These are phyloP conservation scores for Neelides sp. DNA, from an alignment of 1,140 invertebrate genomes.

Conservation along the genomic window DNA sequence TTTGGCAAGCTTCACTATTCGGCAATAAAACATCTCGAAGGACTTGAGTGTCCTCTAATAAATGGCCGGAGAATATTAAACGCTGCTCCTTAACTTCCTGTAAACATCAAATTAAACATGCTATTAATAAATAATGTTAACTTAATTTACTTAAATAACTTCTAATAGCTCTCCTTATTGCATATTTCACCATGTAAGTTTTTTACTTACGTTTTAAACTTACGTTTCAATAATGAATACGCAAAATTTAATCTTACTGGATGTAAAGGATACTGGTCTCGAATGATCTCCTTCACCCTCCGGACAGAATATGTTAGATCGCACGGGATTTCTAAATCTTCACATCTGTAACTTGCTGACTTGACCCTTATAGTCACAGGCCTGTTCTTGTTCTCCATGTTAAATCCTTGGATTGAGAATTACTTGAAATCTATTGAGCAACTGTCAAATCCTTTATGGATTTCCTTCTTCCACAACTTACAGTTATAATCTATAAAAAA, in stretches of 20 bases:
- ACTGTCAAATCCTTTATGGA: too few species aligned
- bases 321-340: conserved; percentile 24
- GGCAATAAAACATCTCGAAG: conserved; percentile 18
- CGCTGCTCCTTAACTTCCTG: conserved; percentile 26
- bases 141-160: too few species aligned
- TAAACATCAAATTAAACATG: not conserved
- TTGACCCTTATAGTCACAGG: conserved; percentile 18
- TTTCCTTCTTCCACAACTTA: too few species aligned
- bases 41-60: conserved; percentile 25
- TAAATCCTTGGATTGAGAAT: too few species aligned
- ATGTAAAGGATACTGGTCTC: conserved; percentile 15
- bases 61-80: conserved; percentile 28
- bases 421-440: too few species aligned
- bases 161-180: not conserved
- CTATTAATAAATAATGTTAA: not conserved
- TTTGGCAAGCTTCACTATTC: conserved; percentile 5
- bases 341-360: conserved; percentile 22
- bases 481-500: too few species aligned
- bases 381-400: too few species aligned
- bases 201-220: not conserved
- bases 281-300: conserved; percentile 23
- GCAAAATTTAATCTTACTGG: conserved; percentile 19
- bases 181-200: not conserved
- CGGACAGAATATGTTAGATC: conserved; percentile 8
- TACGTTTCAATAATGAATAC: not conserved